These are phyloP conservation scores for Germaria angustata DNA, from an alignment of 2,888 invertebrate species.

Conservation along the genomic window DNA sequence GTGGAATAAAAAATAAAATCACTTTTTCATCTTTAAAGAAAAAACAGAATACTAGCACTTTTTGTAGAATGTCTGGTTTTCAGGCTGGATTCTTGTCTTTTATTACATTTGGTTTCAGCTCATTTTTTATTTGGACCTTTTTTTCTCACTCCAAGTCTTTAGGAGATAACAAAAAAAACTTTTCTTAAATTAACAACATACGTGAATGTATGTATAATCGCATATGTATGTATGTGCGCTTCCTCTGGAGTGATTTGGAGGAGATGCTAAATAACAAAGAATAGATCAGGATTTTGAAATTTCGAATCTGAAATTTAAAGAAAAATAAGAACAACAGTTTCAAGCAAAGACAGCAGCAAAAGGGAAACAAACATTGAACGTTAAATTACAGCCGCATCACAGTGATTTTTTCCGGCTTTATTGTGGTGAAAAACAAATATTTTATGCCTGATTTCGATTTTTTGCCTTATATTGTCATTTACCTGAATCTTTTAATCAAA, in stretches of 20 bases:
- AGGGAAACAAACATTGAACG: constrained; percentile 6
- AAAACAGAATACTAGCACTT: neutral
- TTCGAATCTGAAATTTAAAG: constrained; percentile 23
- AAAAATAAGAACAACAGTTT: constrained; percentile 2
- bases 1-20: neutral
- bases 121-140: constrained; percentile 9
- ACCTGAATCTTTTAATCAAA: no score
- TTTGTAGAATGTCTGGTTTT: constrained; percentile 35
- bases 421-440: neutral
- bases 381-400: no score
- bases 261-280: constrained; percentile 5
- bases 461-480: no score
- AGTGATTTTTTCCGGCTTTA: neutral
- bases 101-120: constrained; percentile 33
- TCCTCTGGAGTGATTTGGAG: constrained; percentile 17
- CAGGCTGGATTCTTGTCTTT: constrained; percentile 35
- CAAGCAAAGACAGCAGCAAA: constrained; percentile 4
- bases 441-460: no score
- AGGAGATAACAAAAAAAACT: constrained; percentile 49
- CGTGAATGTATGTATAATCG: no score
- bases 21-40: neutral
- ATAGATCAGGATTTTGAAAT: constrained; percentile 39
- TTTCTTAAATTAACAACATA: constrained; percentile 46
- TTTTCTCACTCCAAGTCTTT: constrained; percentile 19
- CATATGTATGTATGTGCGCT: no score